phyloP scores from a whole-genome alignment of 2,797 vertebrate genomes.

The Anguilla marmorata region DNA sequence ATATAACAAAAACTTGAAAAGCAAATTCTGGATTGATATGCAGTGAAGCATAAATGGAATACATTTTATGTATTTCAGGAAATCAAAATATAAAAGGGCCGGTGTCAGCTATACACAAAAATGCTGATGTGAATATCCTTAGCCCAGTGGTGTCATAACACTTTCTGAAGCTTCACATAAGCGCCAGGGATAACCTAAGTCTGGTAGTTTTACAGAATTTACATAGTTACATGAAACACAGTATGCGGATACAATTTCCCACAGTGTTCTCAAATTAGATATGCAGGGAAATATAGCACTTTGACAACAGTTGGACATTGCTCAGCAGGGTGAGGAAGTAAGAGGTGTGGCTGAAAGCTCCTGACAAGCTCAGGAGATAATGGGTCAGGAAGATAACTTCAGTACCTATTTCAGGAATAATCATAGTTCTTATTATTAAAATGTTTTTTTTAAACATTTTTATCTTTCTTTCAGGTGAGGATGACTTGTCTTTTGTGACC shows the following conservation, averaged over 20 bases:
- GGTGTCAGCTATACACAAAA: neutral
- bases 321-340: neutral
- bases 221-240: neutral
- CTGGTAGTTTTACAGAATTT: neutral
- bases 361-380: neutral
- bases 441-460: neutral
- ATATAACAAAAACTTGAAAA: neutral
- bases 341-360: neutral
- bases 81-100: neutral
- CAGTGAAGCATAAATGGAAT: neutral
- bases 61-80: neutral
- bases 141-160: neutral
- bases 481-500: conserved; percentile 50
- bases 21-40: neutral
- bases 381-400: neutral
- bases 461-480: conserved; percentile 49
- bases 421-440: neutral
- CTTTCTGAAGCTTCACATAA: neutral
- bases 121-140: neutral
- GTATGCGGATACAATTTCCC: neutral
- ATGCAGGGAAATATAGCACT: neutral
- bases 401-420: neutral
- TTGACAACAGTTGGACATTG: neutral
- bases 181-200: neutral
- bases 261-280: neutral